Evolutionary conservation across 2,888 invertebrate genomes (phyloP), one percentile per base, ranked within the genome.

Genomic region (Torymus aiolomorphi): DNA sequence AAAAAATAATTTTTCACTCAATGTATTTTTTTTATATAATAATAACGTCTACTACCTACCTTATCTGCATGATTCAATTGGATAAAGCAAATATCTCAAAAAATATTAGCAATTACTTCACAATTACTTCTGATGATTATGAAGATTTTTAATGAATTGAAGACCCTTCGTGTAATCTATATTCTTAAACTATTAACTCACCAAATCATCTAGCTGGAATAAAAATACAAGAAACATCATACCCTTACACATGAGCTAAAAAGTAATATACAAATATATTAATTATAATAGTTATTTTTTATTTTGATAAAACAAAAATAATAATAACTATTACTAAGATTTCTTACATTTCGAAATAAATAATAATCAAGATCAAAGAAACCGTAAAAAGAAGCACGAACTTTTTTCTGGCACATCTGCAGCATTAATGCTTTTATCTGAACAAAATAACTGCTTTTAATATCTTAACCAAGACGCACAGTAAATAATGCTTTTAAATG

Each of bases 221-320:
- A 77, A 63, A 59, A 77, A 71, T 14, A 77, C 20, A 1, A 77
- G 52, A 65, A 71, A 77, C 77, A 71, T 77, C 16, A 77, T 13
- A 18, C n/a, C 63, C 14, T 65, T 65, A 14, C 71, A 65, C 18
- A 77, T 51, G 14, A 77, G 49, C 77, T 77, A 31, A 65, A 66
- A 74, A 10, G 57, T 24, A n/a, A 66, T 31, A 54, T 13, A 14
- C 54, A 1, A 67, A 49, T 51, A 42, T 24, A 24, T 12, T 51
- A 20, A 52, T 31, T 18, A 24, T 24, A 24, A 24, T 24, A 3
- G 3, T 24, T 24, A 3, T 24, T 24, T 2, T 24, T 24, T 24
- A 2, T 24, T 3, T 24, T 24, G 2, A 24, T 24, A 24, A 24
- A 31, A 31, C 16, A n/a, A 31, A 51, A 52, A 5, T n/a, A 14